phyloP scores from a whole-genome alignment of 2,113 vertebrate species.

The Pontoporia blainvillei region DNA sequence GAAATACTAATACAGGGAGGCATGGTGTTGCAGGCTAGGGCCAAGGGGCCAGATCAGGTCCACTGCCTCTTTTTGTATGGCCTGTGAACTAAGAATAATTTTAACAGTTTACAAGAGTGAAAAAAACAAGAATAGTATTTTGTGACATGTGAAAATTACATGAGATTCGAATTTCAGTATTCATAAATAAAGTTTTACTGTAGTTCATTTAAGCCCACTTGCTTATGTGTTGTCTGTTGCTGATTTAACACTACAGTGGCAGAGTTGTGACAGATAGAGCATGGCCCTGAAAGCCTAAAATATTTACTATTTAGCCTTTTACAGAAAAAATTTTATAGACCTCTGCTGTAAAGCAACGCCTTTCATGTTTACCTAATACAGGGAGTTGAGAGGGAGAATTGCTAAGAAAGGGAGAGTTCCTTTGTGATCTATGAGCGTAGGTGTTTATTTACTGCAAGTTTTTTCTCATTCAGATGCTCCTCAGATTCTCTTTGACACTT shows the following conservation, averaged over 20 bases:
- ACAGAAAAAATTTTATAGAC: background rate
- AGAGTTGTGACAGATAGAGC: background rate
- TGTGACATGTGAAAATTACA: background rate
- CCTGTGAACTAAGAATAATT: background rate
- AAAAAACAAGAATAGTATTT: background rate
- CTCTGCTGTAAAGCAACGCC: background rate
- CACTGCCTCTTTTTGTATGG: background rate
- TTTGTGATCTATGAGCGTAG: background rate
- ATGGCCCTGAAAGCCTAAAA: background rate
- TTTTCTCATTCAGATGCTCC: constrained; percentile 12
- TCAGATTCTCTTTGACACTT: constrained; percentile 5
- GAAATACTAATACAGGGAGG: background rate
- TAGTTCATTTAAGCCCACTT: background rate
- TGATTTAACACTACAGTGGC: background rate
- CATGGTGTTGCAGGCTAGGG: background rate
- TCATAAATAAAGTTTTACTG: background rate
- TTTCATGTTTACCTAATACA: background rate
- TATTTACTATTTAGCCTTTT: background rate
- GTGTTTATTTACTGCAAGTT: background rate
- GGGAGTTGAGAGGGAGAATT: background rate
- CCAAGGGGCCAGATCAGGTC: background rate
- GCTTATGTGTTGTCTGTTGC: background rate
- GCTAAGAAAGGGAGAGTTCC: background rate
- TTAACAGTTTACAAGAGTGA: background rate
- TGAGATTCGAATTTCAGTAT: constrained; percentile 2